Evolutionary conservation across 2,888 invertebrate genomes (phyloP).

Genomic region (Calliphora vomitoria): DNA sequence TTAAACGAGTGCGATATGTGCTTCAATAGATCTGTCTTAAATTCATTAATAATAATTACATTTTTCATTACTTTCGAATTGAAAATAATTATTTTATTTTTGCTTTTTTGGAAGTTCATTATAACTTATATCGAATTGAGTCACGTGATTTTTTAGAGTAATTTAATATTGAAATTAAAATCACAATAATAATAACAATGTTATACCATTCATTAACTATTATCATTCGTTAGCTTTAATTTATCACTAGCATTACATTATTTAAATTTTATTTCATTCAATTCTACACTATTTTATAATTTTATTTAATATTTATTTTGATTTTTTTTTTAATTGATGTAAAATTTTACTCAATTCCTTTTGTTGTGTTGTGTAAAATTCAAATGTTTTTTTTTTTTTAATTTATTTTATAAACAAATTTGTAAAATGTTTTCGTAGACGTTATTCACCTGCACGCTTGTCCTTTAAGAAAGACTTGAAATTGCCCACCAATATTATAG

Average conservation of each 20-base stretch:
- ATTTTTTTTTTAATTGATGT: conserved; percentile 47
- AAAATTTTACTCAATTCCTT: conserved; percentile 57
- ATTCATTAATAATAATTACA: no score
- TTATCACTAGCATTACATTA: conserved; percentile 30
- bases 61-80: no score
- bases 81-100: no score
- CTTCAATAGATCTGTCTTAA: no score
- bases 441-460: conserved; percentile 93
- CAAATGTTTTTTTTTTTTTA: conserved; percentile 59
- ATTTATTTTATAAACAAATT: conserved; percentile 76
- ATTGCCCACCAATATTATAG: conserved; percentile 91
- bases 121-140: no score
- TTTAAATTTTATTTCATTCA: conserved; percentile 20
- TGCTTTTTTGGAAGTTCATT: no score
- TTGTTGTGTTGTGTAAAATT: conserved; percentile 59
- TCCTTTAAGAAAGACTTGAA: conserved; percentile 93
- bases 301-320: background rate
- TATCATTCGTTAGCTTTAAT: background rate
- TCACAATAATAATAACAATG: no score
- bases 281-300: conserved; percentile 9
- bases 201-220: background rate
- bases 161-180: no score
- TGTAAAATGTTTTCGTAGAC: conserved; percentile 86
- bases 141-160: no score
- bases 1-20: no score